Evolutionary conservation across 2,797 vertebrate genomes (phyloP).

Genomic region (Bradypodion ventrale): DNA sequence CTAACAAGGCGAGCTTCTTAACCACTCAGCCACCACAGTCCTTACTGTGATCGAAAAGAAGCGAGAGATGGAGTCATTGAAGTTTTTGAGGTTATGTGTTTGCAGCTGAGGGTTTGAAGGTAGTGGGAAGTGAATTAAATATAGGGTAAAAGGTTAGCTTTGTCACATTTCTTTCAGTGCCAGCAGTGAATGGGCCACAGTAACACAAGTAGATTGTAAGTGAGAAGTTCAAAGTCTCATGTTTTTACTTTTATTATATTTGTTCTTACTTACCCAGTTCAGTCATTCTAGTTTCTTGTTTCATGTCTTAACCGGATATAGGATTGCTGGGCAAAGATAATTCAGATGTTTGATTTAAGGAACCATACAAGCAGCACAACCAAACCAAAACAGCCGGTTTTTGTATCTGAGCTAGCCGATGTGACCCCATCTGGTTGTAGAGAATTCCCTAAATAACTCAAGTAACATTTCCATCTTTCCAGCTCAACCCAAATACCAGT

Average conservation of each 20-base stretch:
- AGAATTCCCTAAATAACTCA: not conserved
- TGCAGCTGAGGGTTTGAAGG: too few relatives aligned
- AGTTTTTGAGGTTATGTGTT: too few relatives aligned
- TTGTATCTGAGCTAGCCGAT: too few relatives aligned
- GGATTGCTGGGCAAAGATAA: not conserved
- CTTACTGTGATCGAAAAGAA: too few relatives aligned
- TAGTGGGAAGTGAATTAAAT: too few relatives aligned
- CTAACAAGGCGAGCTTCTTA: too few relatives aligned
- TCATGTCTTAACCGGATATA: not conserved
- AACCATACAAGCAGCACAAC: too few relatives aligned
- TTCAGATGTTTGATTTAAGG: not conserved
- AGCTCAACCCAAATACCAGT: slow-evolving; percentile 94
- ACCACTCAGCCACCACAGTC: too few relatives aligned
- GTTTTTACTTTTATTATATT: not conserved
- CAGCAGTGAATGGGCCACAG: not conserved
- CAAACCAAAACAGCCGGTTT: too few relatives aligned
- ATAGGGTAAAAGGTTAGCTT: too few relatives aligned
- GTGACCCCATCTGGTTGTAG: not conserved
- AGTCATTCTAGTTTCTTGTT: not conserved
- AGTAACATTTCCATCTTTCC: slow-evolving; percentile 34
- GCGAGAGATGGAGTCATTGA: too few relatives aligned
- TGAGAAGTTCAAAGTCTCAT: not conserved
- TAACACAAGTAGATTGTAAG: too few relatives aligned
- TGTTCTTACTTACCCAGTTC: not conserved
- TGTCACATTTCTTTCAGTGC: not conserved